Evolutionary conservation across 2,888 invertebrate genomes (phyloP).

Genomic region (Lampropteryx suffumata): DNA sequence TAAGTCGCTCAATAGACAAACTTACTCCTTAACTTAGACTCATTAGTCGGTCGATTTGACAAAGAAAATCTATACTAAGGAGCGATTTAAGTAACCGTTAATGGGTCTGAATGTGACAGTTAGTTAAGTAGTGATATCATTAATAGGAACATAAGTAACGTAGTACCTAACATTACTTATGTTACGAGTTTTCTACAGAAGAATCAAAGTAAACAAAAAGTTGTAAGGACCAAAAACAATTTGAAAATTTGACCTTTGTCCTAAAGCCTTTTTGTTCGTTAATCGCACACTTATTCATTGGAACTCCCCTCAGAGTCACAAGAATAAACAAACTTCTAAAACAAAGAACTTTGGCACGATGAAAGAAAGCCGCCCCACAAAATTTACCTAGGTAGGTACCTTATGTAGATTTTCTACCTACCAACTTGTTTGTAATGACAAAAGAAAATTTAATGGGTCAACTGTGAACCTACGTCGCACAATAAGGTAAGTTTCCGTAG

Average conservation of each 20-base stretch:
- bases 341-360: slow-evolving; percentile 42
- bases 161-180: no score
- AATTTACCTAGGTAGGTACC: slow-evolving; percentile 27
- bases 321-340: slow-evolving; percentile 46
- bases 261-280: slow-evolving; percentile 43
- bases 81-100: no score
- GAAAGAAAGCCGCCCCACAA: slow-evolving; percentile 38
- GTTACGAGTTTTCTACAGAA: background rate
- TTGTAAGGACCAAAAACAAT: slow-evolving; percentile 15
- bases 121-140: no score
- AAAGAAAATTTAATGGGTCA: slow-evolving; percentile 38
- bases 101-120: no score
- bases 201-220: background rate
- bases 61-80: no score
- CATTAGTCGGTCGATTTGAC: no score
- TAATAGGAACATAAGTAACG: no score
- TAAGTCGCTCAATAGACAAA: no score
- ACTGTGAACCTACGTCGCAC: slow-evolving; percentile 30
- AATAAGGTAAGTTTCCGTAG: slow-evolving; percentile 24
- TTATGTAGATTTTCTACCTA: slow-evolving; percentile 2
- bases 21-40: no score
- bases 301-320: slow-evolving; percentile 38
- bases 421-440: slow-evolving; percentile 31
- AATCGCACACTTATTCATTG: slow-evolving; percentile 52
- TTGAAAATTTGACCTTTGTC: slow-evolving; percentile 38